A percentile compares a stretch with the other conserved stretches of the same genome.
phyloP scores from a whole-genome alignment of 2,797 vertebrate genomes.

The Triplophysa yarkandensis region DNA sequence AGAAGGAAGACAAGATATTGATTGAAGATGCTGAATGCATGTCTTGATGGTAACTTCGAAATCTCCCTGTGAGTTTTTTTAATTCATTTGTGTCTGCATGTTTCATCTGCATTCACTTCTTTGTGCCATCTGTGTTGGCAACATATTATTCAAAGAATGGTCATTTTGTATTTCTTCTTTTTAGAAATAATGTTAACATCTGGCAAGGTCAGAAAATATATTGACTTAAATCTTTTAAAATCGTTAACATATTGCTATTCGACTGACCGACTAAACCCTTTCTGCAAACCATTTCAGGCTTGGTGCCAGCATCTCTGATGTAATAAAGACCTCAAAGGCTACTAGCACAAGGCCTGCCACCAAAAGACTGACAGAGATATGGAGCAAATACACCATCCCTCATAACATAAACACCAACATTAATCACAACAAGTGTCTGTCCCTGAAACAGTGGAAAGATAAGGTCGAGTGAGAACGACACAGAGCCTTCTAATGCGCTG shows the following conservation, averaged over 20 bases:
- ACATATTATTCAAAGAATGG: neutral
- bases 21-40: neutral
- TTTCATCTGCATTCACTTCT: neutral
- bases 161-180: neutral
- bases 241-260: no score
- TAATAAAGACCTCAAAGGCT: slow-evolving; percentile 39
- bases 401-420: slow-evolving; percentile 42
- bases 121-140: neutral
- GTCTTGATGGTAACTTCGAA: slow-evolving; percentile 1
- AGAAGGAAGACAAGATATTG: slow-evolving; percentile 3
- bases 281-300: no score
- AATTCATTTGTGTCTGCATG: neutral
- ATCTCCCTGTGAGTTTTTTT: neutral
- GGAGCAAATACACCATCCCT: slow-evolving; percentile 42
- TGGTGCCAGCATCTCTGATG: slow-evolving; percentile 1
- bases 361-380: slow-evolving; percentile 20
- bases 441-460: slow-evolving; percentile 27
- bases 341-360: slow-evolving; percentile 28
- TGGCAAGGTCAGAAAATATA: no score
- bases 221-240: no score
- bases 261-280: no score
- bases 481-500: neutral
- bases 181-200: neutral
- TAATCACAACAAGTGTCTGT: slow-evolving; percentile 37
- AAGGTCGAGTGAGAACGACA: slow-evolving; percentile 8